Conservation (phyloP, 1,140 invertebrate genomes). For the Teleogryllus occipitalis region DNA sequence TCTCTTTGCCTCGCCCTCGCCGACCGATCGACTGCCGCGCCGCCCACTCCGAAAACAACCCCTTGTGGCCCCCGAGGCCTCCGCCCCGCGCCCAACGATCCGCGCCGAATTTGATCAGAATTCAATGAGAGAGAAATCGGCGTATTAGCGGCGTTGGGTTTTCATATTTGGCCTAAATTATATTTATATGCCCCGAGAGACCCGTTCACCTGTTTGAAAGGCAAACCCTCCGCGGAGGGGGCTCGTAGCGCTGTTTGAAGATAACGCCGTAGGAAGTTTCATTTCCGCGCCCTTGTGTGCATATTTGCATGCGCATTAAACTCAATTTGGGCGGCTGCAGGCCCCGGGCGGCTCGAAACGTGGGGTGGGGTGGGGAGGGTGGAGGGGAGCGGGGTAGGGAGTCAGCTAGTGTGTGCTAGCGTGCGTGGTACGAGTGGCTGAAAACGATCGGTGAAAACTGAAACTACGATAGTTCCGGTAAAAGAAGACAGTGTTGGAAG, state of each 20-base stretch:
- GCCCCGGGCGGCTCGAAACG: no score
- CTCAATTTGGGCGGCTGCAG: neutral
- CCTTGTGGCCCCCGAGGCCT: no score
- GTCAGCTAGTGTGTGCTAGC: no score
- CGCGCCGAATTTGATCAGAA: neutral
- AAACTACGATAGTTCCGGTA: no score
- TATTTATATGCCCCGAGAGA: neutral
- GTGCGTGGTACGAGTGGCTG: no score
- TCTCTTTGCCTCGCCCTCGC: no score
- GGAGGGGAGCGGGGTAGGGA: neutral
- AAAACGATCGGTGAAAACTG: no score
- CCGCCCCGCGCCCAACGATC: no score
- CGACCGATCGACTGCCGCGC: no score
- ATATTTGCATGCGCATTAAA: constrained; percentile 5
- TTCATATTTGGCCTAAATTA: neutral
- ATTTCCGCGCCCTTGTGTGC: constrained; percentile 2
- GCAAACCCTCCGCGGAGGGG: neutral
- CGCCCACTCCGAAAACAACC: no score
- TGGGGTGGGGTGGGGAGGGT: no score
- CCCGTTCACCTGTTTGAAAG: neutral
- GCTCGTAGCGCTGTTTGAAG: neutral
- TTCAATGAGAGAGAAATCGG: neutral
- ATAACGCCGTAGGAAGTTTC: neutral
- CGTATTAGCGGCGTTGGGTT: neutral
- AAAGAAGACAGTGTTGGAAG: no score